Conservation (phyloP, 2,797 vertebrate genomes). For the Rhadinocentrus ornatus region DNA sequence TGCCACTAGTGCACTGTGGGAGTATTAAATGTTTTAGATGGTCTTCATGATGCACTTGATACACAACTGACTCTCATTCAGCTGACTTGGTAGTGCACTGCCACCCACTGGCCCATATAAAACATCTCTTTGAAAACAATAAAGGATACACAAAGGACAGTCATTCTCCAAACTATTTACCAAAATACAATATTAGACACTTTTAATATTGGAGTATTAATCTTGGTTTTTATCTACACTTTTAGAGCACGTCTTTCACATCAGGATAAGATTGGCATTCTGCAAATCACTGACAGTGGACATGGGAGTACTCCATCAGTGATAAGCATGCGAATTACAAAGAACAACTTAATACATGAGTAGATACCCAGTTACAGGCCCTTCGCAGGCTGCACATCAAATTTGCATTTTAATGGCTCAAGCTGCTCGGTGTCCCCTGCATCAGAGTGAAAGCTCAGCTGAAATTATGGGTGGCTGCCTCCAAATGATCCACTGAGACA, state of each 20-base stretch:
- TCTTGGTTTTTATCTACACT: too few relatives aligned
- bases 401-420: slow-evolving; percentile 74
- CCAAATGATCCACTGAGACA: slow-evolving; percentile 24
- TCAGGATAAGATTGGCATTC: too few relatives aligned
- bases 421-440: slow-evolving; percentile 44
- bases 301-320: slow-evolving; percentile 16
- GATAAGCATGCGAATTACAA: slow-evolving; percentile 52
- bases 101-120: slow-evolving; percentile 73
- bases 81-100: slow-evolving; percentile 51
- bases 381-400: slow-evolving; percentile 47
- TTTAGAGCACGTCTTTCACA: too few relatives aligned
- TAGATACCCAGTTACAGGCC: slow-evolving; percentile 30
- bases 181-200: too few relatives aligned
- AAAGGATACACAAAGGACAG: not conserved
- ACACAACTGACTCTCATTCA: slow-evolving; percentile 1
- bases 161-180: not conserved
- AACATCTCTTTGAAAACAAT: slow-evolving; percentile 2
- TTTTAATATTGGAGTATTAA: too few relatives aligned
- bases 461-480: slow-evolving; percentile 60
- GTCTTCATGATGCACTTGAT: slow-evolving; percentile 43
- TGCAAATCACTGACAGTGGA: slow-evolving; percentile 13
- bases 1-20: slow-evolving; percentile 48
- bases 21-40: slow-evolving; percentile 49
- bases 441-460: slow-evolving; percentile 72
- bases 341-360: slow-evolving; percentile 38